Base-by-base conservation (phyloP, 2,797 vertebrate genomes). In the Carcharodon carcharias region DNA sequence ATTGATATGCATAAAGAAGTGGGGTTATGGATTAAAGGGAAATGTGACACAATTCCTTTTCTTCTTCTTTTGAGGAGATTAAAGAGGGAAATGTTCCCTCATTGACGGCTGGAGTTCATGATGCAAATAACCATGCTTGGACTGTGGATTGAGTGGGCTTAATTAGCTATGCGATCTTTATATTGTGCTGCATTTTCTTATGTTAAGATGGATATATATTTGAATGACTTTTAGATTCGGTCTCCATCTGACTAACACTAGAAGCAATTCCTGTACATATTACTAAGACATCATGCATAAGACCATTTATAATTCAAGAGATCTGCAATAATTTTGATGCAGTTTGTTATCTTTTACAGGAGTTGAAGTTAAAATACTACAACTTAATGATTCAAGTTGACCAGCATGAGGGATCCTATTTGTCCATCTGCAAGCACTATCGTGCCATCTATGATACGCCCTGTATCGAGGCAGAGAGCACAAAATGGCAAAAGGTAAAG, bases 321-420 rank as follows among this genome's bases (percentile, higher is more conserved):
- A 85, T 58, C 67, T 89, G 7, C 82, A 87, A 16, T 77, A 56
- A 95, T 95, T n/a, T 65, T 50, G 45, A 77, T 77, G 8, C 16
- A 28, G 21, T 40, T 88, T 96, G 45, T 18, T 77, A 96, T 97
- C 28, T 96, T 21, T 98, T 97, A 96, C 97, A 99, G 99, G 99
- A 99, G 97, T 97, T 97, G 96, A 99, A 99, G 97, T 97, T 99
- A 97, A 99, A 99, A 97, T 99, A 99, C 97, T 99, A 99, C 98
- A 99, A 99, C 97, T 98, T 99, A 97, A 99, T 99, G 99, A 99
- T 99, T 97, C 99, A 99, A 97, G 98, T 99, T 97, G 99, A 99
- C 97, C 99, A 98, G 96, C 99, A 99, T 0, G 99, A 99, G 97
- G 99, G 99, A 82, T 99, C 99, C 96, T 99, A 99, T 97, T 97